Evolutionary conservation across 2,113 vertebrate genomes (phyloP).

Genomic region (Otolemur garnettii): DNA sequence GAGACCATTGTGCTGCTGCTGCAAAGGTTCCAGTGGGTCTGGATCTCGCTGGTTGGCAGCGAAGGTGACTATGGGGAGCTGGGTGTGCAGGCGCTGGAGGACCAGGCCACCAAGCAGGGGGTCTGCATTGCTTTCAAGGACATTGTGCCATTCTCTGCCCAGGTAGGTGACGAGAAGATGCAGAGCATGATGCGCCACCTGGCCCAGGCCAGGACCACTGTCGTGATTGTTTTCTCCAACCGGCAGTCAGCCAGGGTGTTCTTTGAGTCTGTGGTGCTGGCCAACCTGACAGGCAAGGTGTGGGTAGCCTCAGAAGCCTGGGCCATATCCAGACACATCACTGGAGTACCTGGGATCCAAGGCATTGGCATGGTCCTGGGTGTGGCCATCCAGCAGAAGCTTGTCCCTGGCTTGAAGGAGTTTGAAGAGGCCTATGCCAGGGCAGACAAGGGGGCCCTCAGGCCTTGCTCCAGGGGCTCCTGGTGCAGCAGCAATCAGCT

Average conservation of each 20-base stretch:
- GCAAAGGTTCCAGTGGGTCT: conserved; percentile 89
- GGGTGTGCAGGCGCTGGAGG: conserved; percentile 79
- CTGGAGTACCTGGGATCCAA: conserved; percentile 83
- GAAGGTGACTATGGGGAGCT: conserved; percentile 85
- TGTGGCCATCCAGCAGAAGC: conserved; percentile 80
- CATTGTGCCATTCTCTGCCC: conserved; percentile 13
- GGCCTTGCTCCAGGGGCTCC: accelerated
- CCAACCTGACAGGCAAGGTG: conserved; percentile 88
- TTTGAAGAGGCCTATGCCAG: conserved; percentile 76
- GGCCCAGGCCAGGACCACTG: background rate
- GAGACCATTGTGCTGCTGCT: conserved; percentile 88
- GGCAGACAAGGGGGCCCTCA: accelerated
- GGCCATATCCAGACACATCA: conserved; percentile 84
- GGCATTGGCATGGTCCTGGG: conserved; percentile 89
- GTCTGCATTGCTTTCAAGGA: conserved; percentile 89
- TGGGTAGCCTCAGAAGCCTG: conserved; percentile 92
- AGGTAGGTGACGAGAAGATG: background rate
- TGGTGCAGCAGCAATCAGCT: conserved; percentile 83
- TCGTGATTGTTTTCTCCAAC: conserved; percentile 86
- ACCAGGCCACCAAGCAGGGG: conserved; percentile 20
- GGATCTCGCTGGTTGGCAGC: conserved; percentile 90
- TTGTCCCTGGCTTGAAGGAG: conserved; percentile 81
- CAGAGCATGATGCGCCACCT: conserved; percentile 81
- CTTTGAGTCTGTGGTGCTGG: conserved; percentile 86
- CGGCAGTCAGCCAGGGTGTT: conserved; percentile 58